Conservation (phyloP, 2,888 invertebrate genomes). For the Pandemis corylana region DNA sequence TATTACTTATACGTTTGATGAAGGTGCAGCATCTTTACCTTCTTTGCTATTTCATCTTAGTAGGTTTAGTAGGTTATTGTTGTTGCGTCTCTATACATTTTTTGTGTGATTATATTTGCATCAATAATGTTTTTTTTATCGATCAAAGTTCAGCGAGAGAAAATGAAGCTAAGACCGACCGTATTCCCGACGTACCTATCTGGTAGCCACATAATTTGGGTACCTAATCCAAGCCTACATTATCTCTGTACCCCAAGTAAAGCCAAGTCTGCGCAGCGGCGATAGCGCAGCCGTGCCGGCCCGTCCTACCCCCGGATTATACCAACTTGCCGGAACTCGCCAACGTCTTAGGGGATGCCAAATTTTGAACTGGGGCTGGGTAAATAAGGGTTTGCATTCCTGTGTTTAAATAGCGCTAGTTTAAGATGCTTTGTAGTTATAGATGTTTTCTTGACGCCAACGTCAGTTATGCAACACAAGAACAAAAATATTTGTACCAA, state of each 20-base stretch:
- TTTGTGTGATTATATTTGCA: neutral
- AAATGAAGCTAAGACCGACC: too few species aligned
- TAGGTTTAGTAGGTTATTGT: too few species aligned
- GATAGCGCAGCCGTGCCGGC: constrained; percentile 73
- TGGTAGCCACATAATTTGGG: neutral
- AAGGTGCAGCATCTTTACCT: too few species aligned
- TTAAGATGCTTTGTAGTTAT: neutral
- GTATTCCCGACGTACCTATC: neutral
- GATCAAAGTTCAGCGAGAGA: too few species aligned
- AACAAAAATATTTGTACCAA: too few species aligned
- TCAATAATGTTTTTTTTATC: too few species aligned
- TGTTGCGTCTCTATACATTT: neutral
- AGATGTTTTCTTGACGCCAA: neutral
- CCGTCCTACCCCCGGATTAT: constrained; percentile 67
- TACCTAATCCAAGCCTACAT: constrained; percentile 19
- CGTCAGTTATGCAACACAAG: too few species aligned
- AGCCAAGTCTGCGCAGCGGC: constrained; percentile 55
- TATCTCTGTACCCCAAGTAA: constrained; percentile 13
- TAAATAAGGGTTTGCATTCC: constrained; percentile 39
- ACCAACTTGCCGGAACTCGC: constrained; percentile 52
- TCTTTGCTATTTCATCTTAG: too few species aligned
- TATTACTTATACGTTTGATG: too few species aligned
- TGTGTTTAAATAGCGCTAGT: constrained; percentile 7
- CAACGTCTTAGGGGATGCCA: constrained; percentile 47
- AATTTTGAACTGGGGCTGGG: constrained; percentile 50